phyloP scores from a whole-genome alignment of 2,888 invertebrate species.

The Drepana falcataria region DNA sequence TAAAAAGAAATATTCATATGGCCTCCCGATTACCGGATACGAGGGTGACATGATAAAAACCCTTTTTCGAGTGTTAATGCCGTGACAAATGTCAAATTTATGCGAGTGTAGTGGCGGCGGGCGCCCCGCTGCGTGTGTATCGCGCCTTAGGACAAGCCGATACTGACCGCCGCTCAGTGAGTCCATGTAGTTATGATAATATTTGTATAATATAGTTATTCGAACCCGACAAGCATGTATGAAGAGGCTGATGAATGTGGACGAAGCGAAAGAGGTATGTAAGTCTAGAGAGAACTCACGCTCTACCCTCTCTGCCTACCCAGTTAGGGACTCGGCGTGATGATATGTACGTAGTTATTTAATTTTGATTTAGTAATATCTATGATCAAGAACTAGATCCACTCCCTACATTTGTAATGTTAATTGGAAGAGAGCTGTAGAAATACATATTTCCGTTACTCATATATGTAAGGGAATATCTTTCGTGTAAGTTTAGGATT shows the following conservation, averaged over 20 bases:
- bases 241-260: no score
- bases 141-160: conserved; percentile 30
- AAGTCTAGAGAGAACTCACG: no score
- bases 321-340: no score
- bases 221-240: no score
- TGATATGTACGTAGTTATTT: no score
- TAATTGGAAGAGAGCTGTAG: no score
- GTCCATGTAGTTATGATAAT: neutral
- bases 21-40: conserved; percentile 67
- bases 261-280: no score
- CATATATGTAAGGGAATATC: no score
- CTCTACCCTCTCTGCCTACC: no score
- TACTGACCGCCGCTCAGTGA: conserved; percentile 16
- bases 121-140: conserved; percentile 54
- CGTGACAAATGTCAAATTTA: conserved; percentile 78
- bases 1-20: conserved; percentile 49
- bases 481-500: no score
- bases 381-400: neutral
- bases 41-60: conserved; percentile 73
- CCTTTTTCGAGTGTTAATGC: conserved; percentile 75
- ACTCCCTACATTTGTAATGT: no score
- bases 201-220: neutral
- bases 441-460: no score
- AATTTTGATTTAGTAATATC: neutral
- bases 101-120: conserved; percentile 59